Evolutionary conservation across 1,140 invertebrate genomes (phyloP).

Genomic region (Harpegnathos saltator): DNA sequence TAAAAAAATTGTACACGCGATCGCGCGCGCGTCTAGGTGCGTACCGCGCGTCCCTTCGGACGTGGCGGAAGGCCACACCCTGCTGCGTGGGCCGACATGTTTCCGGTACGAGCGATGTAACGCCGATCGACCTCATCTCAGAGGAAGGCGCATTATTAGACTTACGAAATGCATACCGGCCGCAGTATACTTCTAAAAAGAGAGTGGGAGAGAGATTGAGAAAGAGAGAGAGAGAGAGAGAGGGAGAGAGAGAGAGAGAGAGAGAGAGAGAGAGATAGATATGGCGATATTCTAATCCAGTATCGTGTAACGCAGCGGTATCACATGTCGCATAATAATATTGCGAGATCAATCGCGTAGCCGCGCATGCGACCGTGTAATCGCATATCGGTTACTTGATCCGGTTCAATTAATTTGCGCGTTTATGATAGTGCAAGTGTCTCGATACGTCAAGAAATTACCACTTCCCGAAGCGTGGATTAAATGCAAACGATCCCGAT

Average conservation of each 20-base stretch:
- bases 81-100: slow-evolving; percentile 47
- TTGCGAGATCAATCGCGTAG: slow-evolving; percentile 32
- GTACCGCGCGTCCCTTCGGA: slow-evolving; percentile 24
- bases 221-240: too few relatives aligned
- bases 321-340: slow-evolving; percentile 51
- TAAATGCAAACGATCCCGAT: neutral
- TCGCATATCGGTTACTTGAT: slow-evolving; percentile 41
- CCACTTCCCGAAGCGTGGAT: neutral
- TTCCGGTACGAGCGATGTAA: slow-evolving; percentile 49
- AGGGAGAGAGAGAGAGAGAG: neutral
- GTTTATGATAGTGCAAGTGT: slow-evolving; percentile 6
- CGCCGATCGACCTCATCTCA: slow-evolving; percentile 42
- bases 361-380: slow-evolving; percentile 14
- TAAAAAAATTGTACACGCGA: slow-evolving; percentile 1
- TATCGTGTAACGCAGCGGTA: slow-evolving; percentile 27
- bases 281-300: slow-evolving; percentile 45
- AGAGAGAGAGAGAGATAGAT: neutral
- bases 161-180: neutral
- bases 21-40: neutral
- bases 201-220: neutral
- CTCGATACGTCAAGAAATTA: neutral
- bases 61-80: slow-evolving; percentile 51
- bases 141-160: neutral
- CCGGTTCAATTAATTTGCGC: slow-evolving; percentile 36
- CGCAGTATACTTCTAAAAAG: neutral